phyloP scores from a whole-genome alignment of 2,888 invertebrate species.

The Mongoloraphidia duomilia region DNA sequence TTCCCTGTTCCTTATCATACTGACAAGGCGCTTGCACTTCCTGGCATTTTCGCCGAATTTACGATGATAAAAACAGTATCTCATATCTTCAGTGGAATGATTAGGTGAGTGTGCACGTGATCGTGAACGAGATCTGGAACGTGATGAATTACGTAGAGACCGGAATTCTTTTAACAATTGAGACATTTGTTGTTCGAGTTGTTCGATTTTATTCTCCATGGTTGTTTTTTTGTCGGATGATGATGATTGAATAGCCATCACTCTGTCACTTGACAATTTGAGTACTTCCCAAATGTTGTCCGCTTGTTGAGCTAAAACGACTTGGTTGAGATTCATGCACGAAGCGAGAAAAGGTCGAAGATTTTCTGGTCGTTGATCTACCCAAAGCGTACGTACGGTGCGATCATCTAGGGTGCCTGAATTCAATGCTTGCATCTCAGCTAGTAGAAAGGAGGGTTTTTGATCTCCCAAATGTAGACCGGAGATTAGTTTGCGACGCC shows the following conservation, averaged over 20 bases:
- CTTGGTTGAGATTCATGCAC: neutral
- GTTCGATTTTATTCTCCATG: neutral
- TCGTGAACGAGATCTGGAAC: neutral
- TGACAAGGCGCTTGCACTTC: slow-evolving; percentile 3
- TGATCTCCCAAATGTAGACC: neutral
- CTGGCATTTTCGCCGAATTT: slow-evolving; percentile 3
- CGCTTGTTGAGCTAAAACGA: neutral
- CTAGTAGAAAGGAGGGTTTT: neutral
- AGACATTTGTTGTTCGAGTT: neutral
- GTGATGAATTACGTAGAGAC: neutral
- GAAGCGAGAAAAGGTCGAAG: neutral
- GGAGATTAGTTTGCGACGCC: neutral
- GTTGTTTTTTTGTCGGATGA: neutral
- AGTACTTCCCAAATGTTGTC: neutral
- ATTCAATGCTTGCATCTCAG: neutral
- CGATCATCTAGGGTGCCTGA: neutral
- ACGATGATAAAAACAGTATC: slow-evolving; percentile 3
- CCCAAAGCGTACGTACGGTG: neutral
- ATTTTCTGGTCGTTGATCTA: neutral
- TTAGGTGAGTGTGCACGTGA: neutral
- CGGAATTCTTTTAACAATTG: neutral
- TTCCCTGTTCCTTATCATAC: slow-evolving; percentile 4
- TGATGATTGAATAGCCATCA: neutral
- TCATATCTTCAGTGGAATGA: neutral
- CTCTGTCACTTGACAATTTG: neutral